Percentiles rank a stretch among this genome's conserved stretches.
These are phyloP conservation scores for Meloidogyne exigua DNA, from an alignment of 1,140 invertebrate species.

Conservation along the genomic window DNA sequence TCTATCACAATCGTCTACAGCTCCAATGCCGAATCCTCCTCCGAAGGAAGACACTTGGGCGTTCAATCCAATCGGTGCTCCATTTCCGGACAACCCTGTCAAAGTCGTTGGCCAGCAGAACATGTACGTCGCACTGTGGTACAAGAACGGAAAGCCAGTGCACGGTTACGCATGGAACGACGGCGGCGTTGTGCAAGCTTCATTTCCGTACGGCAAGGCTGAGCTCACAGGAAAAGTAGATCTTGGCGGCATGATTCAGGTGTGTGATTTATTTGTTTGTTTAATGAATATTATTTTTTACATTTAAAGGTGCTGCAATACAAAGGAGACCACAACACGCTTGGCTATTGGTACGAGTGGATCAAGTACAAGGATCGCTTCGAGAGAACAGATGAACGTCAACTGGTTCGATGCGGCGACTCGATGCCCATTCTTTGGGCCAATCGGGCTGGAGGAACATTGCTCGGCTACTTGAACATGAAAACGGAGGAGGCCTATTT, in stretches of 20 bases:
- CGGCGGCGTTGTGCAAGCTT: conserved; percentile 47
- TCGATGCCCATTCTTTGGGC: conserved; percentile 50
- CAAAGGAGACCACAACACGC: conserved; percentile 49
- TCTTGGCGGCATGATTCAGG: conserved; percentile 48
- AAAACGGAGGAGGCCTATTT: conserved; percentile 51
- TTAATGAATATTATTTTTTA: background rate
- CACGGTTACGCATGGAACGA: conserved; percentile 55
- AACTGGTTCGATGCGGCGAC: conserved; percentile 52
- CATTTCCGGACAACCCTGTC: conserved; percentile 45
- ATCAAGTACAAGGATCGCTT: conserved; percentile 58
- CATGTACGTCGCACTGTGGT: conserved; percentile 48
- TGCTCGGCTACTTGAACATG: conserved; percentile 54
- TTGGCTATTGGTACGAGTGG: conserved; percentile 57
- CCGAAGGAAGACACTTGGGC: no score
- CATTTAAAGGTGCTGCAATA: conserved; percentile 48
- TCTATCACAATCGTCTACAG: no score
- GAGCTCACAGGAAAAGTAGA: conserved; percentile 44
- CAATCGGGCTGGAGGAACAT: conserved; percentile 32
- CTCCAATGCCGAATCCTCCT: no score
- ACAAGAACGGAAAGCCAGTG: conserved; percentile 46
- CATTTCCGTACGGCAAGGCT: conserved; percentile 49
- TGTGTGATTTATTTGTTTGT: background rate
- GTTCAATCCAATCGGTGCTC: no score
- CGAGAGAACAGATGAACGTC: conserved; percentile 39
- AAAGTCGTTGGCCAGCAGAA: conserved; percentile 51